phyloP scores from a whole-genome alignment of 2,113 vertebrate species.

The Picathartes gymnocephalus region DNA sequence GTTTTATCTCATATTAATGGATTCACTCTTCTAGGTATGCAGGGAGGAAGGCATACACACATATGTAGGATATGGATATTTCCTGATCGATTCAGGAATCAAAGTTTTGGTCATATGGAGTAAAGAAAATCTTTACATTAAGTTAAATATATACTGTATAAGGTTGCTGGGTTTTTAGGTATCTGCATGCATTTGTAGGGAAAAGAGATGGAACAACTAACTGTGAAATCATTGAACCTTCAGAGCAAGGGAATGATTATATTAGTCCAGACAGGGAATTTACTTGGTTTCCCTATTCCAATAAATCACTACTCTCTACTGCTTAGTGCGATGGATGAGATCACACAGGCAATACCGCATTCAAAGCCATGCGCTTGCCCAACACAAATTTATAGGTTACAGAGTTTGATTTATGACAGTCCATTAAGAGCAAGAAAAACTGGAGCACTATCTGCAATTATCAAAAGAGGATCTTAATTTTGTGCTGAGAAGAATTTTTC shows the following conservation, averaged over 20 bases:
- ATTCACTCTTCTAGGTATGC: not conserved
- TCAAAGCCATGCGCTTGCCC: not conserved
- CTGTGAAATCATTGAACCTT: not conserved
- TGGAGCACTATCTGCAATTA: not conserved
- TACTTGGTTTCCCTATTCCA: not conserved
- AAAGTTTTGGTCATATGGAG: not conserved
- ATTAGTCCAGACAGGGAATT: conserved; percentile 39
- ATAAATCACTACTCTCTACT: conserved; percentile 22
- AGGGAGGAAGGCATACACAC: not conserved
- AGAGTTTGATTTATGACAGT: conserved; percentile 22
- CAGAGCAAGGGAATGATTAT: conserved; percentile 4
- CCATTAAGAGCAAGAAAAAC: not conserved
- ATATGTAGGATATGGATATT: not conserved
- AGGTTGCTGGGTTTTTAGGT: not conserved
- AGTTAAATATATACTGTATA: not conserved
- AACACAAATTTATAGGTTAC: not conserved
- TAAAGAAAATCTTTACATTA: not conserved
- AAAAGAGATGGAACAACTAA: not conserved
- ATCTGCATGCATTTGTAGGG: not conserved
- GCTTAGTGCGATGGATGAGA: not conserved
- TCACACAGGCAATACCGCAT: not conserved
- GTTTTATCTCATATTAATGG: not conserved
- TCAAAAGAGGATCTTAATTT: not conserved
- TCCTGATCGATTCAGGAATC: not conserved
- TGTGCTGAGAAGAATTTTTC: not conserved